These are phyloP conservation scores for Medauroidea extradentata DNA, from an alignment of 1,140 invertebrate species.

Conservation along the genomic window DNA sequence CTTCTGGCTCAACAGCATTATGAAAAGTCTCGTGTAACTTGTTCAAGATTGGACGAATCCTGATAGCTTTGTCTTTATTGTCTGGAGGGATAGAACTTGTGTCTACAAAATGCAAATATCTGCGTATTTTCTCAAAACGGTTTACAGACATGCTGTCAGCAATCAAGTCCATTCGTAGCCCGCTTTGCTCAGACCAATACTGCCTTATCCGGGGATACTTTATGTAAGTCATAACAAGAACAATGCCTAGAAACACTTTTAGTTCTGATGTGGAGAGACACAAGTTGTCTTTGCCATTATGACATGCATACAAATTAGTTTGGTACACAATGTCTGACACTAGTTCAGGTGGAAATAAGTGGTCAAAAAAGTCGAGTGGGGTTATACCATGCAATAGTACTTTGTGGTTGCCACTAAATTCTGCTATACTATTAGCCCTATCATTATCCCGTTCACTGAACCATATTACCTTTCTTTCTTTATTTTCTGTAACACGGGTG, in stretches of 20 bases:
- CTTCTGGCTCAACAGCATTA: constrained; percentile 28
- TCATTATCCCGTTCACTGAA: no score
- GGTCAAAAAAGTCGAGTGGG: not conserved
- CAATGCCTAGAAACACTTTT: not conserved
- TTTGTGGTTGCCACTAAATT: no score
- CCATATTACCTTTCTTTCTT: no score
- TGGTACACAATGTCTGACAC: not conserved
- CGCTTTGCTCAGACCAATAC: not conserved
- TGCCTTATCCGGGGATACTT: not conserved
- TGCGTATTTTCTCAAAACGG: constrained; percentile 12
- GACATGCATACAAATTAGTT: not conserved
- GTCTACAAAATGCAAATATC: constrained; percentile 17
- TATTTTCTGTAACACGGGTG: no score
- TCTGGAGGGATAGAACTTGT: constrained; percentile 1
- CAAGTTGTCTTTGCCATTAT: not conserved
- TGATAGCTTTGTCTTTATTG: constrained; percentile 12
- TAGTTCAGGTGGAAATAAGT: not conserved
- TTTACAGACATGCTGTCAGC: constrained; percentile 11
- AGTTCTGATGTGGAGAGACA: not conserved
- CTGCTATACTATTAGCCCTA: no score
- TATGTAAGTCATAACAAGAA: not conserved
- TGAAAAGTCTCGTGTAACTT: constrained; percentile 24
- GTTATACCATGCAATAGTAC: not conserved
- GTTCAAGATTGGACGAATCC: constrained; percentile 14
- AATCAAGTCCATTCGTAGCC: constrained; percentile 6